Conservation (phyloP, 2,797 vertebrate genomes). For the Sus cebifrons region DNA sequence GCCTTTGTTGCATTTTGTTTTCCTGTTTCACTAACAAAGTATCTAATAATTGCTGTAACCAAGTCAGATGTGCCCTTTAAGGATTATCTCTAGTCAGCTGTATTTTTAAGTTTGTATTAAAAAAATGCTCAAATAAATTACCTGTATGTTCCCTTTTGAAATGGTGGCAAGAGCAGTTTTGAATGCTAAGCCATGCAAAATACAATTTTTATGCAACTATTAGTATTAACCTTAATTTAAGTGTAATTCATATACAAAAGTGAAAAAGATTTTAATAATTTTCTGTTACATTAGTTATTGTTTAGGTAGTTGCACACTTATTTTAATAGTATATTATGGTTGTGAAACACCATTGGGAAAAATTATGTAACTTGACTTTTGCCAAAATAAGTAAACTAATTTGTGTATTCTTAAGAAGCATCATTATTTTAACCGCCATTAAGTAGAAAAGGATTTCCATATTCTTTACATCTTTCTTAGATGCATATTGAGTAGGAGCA, state of each 20-base stretch:
- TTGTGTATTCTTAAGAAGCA: slow-evolving; percentile 31
- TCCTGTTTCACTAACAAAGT: slow-evolving; percentile 31
- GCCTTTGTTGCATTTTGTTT: slow-evolving; percentile 45
- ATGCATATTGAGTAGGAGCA: neutral
- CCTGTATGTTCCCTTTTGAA: neutral
- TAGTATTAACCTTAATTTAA: slow-evolving; percentile 35
- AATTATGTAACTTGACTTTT: neutral
- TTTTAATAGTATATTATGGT: neutral
- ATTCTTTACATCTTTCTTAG: slow-evolving; percentile 51
- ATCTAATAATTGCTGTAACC: neutral
- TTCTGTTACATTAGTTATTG: neutral
- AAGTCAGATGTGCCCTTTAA: neutral
- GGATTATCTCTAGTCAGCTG: neutral
- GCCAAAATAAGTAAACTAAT: slow-evolving; percentile 14
- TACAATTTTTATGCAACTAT: neutral
- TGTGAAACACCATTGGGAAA: neutral
- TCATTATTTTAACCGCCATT: neutral
- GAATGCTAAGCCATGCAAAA: slow-evolving; percentile 48
- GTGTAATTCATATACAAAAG: slow-evolving; percentile 13
- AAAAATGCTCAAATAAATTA: slow-evolving; percentile 30
- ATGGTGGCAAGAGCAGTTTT: slow-evolving; percentile 5
- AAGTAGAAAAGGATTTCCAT: slow-evolving; percentile 24
- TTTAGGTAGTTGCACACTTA: neutral
- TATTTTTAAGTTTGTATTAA: slow-evolving; percentile 53
- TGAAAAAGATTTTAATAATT: slow-evolving; percentile 14